These are phyloP conservation scores for Drosophila greeni DNA, from an alignment of 2,888 invertebrate genomes.

Conservation along the genomic window DNA sequence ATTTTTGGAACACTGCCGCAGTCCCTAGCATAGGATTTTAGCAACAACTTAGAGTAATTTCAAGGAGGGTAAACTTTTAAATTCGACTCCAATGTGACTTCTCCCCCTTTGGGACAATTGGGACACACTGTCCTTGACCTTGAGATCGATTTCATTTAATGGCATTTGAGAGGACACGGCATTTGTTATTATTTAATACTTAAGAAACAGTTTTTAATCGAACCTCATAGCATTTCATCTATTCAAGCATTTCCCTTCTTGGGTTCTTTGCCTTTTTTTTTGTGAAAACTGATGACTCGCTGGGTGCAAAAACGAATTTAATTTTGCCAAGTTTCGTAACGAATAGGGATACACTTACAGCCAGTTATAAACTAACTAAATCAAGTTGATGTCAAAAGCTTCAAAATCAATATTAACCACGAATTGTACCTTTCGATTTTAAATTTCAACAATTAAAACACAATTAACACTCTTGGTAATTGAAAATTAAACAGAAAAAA, in stretches of 20 bases:
- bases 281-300: slow-evolving; percentile 5
- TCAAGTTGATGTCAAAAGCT: slow-evolving; percentile 11
- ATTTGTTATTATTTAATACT: slow-evolving; percentile 39
- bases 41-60: background rate
- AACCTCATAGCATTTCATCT: slow-evolving; percentile 10
- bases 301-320: slow-evolving; percentile 36
- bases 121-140: background rate
- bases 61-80: background rate
- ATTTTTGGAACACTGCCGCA: slow-evolving; percentile 22
- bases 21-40: slow-evolving; percentile 16
- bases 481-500: slow-evolving; percentile 2
- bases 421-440: slow-evolving; percentile 51
- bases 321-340: slow-evolving; percentile 32
- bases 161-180: slow-evolving; percentile 16
- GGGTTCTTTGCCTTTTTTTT: background rate
- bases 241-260: background rate
- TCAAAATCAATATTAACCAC: slow-evolving; percentile 30
- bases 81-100: slow-evolving; percentile 14
- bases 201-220: slow-evolving; percentile 23
- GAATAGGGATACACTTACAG: slow-evolving; percentile 38
- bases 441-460: slow-evolving; percentile 27
- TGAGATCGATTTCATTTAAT: slow-evolving; percentile 3
- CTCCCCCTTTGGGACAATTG: background rate
- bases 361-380: slow-evolving; percentile 30
- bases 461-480: slow-evolving; percentile 33